A percentile compares a stretch with the other conserved stretches of the same genome.
Evolutionary conservation across 2,797 vertebrate species (phyloP).

Genomic region (Bufotes viridis): DNA sequence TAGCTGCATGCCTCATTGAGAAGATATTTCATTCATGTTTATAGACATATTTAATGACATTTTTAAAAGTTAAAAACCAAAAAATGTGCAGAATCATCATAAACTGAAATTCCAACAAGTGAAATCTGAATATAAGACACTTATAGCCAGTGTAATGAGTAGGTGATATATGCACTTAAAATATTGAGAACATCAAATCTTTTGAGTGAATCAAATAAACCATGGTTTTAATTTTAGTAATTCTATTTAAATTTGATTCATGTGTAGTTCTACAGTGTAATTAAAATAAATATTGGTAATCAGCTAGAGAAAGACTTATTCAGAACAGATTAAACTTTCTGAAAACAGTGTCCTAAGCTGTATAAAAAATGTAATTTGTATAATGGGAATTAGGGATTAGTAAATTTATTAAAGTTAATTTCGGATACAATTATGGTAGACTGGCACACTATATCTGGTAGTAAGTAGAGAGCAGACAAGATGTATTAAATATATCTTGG

Average conservation of each 20-base stretch:
- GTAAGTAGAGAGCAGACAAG: too few species aligned
- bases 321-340: neutral
- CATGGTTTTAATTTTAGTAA: neutral
- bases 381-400: too few species aligned
- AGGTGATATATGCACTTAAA: neutral
- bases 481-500: too few species aligned
- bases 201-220: neutral
- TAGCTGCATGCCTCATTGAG: slow-evolving; percentile 56
- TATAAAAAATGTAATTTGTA: too few species aligned
- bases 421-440: too few species aligned
- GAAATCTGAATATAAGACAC: neutral
- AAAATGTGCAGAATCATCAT: slow-evolving; percentile 59
- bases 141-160: neutral
- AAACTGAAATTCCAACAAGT: neutral
- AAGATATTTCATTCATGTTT: slow-evolving; percentile 66
- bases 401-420: too few species aligned
- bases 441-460: too few species aligned
- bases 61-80: slow-evolving; percentile 51
- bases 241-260: neutral
- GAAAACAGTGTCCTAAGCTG: neutral
- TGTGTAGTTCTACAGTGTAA: neutral
- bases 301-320: neutral
- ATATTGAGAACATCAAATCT: neutral
- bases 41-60: slow-evolving; percentile 48
- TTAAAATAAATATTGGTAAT: neutral